These are phyloP conservation scores for Tachyglossus aculeatus DNA, from an alignment of 2,797 vertebrate species.

Conservation along the genomic window DNA sequence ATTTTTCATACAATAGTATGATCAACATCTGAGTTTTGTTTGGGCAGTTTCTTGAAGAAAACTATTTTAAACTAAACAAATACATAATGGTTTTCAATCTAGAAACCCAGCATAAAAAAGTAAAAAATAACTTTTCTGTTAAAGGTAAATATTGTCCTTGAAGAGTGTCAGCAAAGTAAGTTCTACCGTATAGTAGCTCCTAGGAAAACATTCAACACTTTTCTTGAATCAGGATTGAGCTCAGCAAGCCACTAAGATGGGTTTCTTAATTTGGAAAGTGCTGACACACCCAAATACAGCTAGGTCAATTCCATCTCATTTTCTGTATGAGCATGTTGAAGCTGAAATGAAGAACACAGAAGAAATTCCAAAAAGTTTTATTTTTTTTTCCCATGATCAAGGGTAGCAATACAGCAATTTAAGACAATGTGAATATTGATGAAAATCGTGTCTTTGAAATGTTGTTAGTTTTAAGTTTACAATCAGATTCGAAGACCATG, in stretches of 20 bases:
- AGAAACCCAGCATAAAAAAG: constrained; percentile 68
- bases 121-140: no score
- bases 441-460: background rate
- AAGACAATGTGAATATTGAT: background rate
- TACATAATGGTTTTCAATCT: constrained; percentile 33
- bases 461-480: background rate
- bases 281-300: constrained; percentile 20
- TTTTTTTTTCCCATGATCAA: background rate
- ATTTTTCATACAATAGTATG: constrained; percentile 35
- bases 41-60: constrained; percentile 29
- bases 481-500: background rate
- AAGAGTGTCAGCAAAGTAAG: no score
- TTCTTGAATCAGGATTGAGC: constrained; percentile 8
- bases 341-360: constrained; percentile 63
- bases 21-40: constrained; percentile 36
- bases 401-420: background rate
- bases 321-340: constrained; percentile 35
- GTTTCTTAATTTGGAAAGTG: constrained; percentile 44
- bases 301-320: constrained; percentile 17
- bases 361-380: constrained; percentile 13
- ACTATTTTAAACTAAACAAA: constrained; percentile 37
- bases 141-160: background rate
- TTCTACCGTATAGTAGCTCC: constrained; percentile 36
- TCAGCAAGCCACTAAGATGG: constrained; percentile 12
- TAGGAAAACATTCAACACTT: constrained; percentile 47